Base-by-base conservation (phyloP, 2,888 invertebrate species). In the Oxytorus armatus region DNA sequence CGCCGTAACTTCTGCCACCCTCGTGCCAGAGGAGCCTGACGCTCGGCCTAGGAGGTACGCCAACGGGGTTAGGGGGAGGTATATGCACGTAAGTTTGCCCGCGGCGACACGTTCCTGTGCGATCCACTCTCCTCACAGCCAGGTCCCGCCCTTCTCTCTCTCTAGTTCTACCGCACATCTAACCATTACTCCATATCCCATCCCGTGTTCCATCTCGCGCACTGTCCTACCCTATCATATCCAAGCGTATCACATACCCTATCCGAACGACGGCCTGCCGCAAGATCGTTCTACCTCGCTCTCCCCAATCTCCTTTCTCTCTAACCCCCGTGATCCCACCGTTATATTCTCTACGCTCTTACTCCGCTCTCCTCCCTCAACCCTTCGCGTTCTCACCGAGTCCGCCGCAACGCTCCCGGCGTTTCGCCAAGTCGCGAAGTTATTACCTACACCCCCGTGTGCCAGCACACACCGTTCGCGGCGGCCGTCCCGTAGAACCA, bases 1-100 rank as follows among this genome's bases (percentile, higher is more conserved):
- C 91, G 86, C 89, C 90, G 90, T 91, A 91, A 90, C 90, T 91
- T 90, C 87, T 90, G 85, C 88, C 88, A 88, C 89, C 89, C 88
- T 88, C 87, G 88, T 86, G 88, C 87, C 88, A 87, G n/a, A n/a
- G 84, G 85, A 87, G 84, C 85, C 86, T 88, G 88, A 88, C 89
- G 87, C 87, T 85, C 47, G n/a, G 82, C 70, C 82, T 65, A 44
- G 63, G 82, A 83, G 66, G 85, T 83, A 85, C 83, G 85, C 86
- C 84, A 70, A 68, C 69, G 68, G 76, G 57, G 44, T 36, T 79
- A 84, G 61, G 74, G 63, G 61, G 61, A 79, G 84, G 86, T n/a
- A 86, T 86, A 86, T 86, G 85, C 87, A 86, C 86, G 86, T 88
- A 88, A 89, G 87, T 88, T 89, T 87, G 85, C 88, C 85, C 84